Conservation (phyloP, 2,113 vertebrate species). For the Lasiurus borealis region DNA sequence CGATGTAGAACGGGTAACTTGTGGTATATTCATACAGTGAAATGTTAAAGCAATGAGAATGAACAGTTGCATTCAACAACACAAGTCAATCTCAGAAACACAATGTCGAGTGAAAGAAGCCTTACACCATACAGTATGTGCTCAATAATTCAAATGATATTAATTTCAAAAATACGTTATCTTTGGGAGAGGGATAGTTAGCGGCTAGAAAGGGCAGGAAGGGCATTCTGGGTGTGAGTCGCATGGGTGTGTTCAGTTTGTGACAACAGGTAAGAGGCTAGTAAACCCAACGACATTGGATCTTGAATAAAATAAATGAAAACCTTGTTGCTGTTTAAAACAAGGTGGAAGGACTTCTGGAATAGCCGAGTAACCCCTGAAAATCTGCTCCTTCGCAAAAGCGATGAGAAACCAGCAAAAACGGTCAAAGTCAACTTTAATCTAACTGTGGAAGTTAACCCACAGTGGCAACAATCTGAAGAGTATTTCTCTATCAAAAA, state of each 20-base stretch:
- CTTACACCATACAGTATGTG: background rate
- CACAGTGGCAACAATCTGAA: background rate
- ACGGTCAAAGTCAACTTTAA: background rate
- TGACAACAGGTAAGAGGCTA: background rate
- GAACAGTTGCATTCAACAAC: background rate
- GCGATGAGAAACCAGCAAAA: background rate
- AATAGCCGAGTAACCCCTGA: background rate
- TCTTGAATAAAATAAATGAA: background rate
- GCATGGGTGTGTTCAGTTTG: background rate
- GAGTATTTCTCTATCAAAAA: slow-evolving; percentile 9
- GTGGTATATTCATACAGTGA: background rate
- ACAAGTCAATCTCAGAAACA: background rate
- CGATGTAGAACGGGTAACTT: background rate
- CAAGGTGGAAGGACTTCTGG: background rate
- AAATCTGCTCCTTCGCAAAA: background rate
- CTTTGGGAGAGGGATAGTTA: background rate
- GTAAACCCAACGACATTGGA: background rate
- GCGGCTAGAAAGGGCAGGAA: background rate
- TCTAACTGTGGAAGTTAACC: background rate
- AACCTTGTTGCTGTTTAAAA: background rate
- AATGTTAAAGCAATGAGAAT: background rate
- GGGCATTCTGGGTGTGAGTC: background rate
- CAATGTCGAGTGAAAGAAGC: background rate
- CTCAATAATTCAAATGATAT: background rate
- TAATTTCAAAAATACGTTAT: background rate